phyloP scores from a whole-genome alignment of 2,113 vertebrate genomes.

The Tricholaema leucomelas region DNA sequence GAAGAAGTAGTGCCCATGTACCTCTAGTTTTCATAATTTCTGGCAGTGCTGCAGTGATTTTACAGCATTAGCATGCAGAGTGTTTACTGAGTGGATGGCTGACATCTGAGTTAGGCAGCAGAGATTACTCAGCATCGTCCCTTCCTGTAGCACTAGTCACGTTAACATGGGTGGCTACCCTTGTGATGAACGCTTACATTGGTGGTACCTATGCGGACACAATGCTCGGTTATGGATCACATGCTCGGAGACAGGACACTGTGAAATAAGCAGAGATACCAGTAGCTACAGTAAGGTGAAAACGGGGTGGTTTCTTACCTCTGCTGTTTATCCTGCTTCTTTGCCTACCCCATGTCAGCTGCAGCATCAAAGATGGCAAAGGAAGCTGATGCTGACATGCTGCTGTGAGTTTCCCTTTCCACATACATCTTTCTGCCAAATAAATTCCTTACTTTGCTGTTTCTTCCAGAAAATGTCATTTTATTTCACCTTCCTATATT shows the following conservation, averaged over 20 bases:
- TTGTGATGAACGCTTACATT: not conserved
- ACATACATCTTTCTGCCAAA: not conserved
- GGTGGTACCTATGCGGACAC: not conserved
- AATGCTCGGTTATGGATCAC: rapidly evolving
- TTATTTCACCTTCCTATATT: not conserved
- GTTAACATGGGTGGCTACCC: not conserved
- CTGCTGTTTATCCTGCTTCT: not conserved
- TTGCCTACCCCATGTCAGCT: not conserved
- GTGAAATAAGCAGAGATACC: not conserved
- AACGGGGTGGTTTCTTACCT: not conserved
- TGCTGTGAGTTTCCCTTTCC: not conserved
- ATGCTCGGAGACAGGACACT: not conserved
- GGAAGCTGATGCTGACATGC: not conserved
- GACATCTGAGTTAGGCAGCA: not conserved
- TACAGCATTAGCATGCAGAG: conserved; percentile 14
- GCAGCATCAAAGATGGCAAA: not conserved
- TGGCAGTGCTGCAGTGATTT: conserved; percentile 27
- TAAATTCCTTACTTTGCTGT: not conserved
- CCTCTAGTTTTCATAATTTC: not conserved
- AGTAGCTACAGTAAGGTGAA: not conserved
- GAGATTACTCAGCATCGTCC: conserved; percentile 8
- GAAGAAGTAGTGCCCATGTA: not conserved
- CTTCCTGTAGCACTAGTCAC: not conserved
- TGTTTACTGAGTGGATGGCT: conserved; percentile 6
- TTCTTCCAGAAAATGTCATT: not conserved